Conservation (phyloP, 2,888 invertebrate genomes). For the Athetis lepigone region DNA sequence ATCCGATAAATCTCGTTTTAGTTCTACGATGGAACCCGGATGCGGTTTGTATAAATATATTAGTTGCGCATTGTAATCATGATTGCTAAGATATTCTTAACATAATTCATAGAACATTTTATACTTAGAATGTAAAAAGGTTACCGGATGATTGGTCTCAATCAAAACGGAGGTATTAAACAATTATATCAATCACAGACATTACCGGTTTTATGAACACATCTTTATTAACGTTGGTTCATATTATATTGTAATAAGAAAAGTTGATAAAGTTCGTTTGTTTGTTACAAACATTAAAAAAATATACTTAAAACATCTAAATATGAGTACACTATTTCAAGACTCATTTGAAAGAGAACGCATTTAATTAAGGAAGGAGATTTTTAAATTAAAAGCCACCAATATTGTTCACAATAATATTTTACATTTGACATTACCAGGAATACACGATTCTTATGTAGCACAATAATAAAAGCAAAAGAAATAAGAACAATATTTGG, state of each 20-base stretch:
- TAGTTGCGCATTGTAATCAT: slow-evolving; percentile 43
- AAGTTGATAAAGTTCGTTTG: not conserved
- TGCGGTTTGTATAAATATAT: slow-evolving; percentile 53
- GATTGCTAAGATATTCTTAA: slow-evolving; percentile 44
- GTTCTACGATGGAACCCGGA: slow-evolving; percentile 55
- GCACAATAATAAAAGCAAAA: not conserved
- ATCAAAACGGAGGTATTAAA: slow-evolving; percentile 39
- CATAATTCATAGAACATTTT: slow-evolving; percentile 12
- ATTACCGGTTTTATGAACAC: slow-evolving; percentile 21
- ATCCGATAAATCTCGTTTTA: slow-evolving; percentile 34
- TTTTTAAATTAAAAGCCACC: too few relatives aligned
- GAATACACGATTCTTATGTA: too few relatives aligned
- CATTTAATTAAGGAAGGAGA: too few relatives aligned
- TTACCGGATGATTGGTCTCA: slow-evolving; percentile 39
- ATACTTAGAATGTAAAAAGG: slow-evolving; percentile 30
- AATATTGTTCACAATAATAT: too few relatives aligned
- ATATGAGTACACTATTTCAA: too few relatives aligned
- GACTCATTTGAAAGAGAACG: too few relatives aligned
- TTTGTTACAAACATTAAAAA: not conserved
- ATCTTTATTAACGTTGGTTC: slow-evolving; percentile 4
- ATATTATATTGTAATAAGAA: slow-evolving; percentile 8
- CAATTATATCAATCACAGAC: slow-evolving; percentile 33
- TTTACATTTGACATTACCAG: too few relatives aligned
- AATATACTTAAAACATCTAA: not conserved
- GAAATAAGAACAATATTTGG: slow-evolving; percentile 2